Evolutionary conservation across 2,113 vertebrate species (phyloP), one percentile per base, ranked within the genome.

Genomic region (Indri indri): DNA sequence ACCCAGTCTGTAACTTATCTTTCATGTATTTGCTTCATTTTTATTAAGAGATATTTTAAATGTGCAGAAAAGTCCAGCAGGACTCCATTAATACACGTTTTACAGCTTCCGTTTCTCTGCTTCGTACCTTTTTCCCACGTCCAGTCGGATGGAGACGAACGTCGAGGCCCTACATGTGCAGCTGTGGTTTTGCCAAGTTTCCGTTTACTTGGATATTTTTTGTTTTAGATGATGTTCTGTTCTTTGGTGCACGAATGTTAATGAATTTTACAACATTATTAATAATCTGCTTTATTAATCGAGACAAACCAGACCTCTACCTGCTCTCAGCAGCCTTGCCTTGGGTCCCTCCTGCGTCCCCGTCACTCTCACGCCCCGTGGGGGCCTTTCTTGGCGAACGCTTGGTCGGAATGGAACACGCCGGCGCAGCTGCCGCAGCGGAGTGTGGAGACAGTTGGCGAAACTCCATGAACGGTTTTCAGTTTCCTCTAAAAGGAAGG

Each of bases 381-480:
- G 47, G 22, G 3, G 14, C 10, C 22, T 37, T 10, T 54, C 47
- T 3, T 22, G 22, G 37, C 25, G 22, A 25, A 52, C 0, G 2
- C 16, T 14, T 1, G 3, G 17, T 40, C 20, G 27, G 16, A 27
- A 4, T 17, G 8, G 13, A 54, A 25, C 8, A 34, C 18, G 4
- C 8, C 13, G 59, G 42, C 0, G n/a, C 14, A 9, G 45, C 6
- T 20, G 0, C 71, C 14, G 7, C 18, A 1, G 13, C 8, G 8
- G 59, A 27, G 27, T 5, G 8, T 13, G 8, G 45, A 34, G 70
- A 14, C n/a, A 47, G 23, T 3, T 3, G 40, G 74, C 20, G 61
- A n/a, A 9, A 30, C 8, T 8, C 34, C 12, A 4, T 0, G n/a
- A 4, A 1, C 2, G 14, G 22, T 7, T 20, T 34, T 14, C 45